Evolutionary conservation across 2,797 vertebrate species (phyloP).

Genomic region (Neoniphon sammara): DNA sequence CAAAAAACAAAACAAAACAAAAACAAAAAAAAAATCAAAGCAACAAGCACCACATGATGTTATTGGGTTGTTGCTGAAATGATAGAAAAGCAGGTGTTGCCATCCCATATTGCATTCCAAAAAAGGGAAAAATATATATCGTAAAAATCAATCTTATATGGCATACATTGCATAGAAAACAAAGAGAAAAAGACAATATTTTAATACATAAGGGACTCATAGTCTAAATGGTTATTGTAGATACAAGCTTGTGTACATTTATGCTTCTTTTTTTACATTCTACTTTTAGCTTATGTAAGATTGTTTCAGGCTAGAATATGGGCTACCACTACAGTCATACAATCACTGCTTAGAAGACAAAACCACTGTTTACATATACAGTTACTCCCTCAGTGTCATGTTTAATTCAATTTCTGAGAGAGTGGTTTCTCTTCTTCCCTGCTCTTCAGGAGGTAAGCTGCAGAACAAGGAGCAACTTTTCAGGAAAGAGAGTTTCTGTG

Average conservation of each 20-base stretch:
- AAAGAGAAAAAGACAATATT: background rate
- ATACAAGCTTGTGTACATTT: background rate
- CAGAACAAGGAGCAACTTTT: no score
- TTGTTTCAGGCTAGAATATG: background rate
- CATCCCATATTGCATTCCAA: background rate
- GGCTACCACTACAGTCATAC: background rate
- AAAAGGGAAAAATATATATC: conserved; percentile 29
- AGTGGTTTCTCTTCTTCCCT: no score
- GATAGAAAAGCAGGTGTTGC: background rate
- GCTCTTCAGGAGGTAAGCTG: background rate
- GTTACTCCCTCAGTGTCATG: no score
- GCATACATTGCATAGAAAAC: conserved; percentile 42
- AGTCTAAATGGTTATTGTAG: background rate
- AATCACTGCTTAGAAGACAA: background rate
- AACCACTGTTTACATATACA: background rate
- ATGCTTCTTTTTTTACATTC: no score
- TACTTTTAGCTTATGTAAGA: no score
- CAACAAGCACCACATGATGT: background rate
- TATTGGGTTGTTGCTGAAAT: background rate
- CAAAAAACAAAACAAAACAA: background rate
- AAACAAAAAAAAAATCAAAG: conserved; percentile 4
- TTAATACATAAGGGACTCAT: background rate
- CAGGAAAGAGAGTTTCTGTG: no score
- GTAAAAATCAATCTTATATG: background rate
- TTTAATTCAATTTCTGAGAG: no score